Evolutionary conservation across 2,797 vertebrate genomes (phyloP), one percentile per base, ranked within the genome.

Genomic region (Megalops cyprinoides): DNA sequence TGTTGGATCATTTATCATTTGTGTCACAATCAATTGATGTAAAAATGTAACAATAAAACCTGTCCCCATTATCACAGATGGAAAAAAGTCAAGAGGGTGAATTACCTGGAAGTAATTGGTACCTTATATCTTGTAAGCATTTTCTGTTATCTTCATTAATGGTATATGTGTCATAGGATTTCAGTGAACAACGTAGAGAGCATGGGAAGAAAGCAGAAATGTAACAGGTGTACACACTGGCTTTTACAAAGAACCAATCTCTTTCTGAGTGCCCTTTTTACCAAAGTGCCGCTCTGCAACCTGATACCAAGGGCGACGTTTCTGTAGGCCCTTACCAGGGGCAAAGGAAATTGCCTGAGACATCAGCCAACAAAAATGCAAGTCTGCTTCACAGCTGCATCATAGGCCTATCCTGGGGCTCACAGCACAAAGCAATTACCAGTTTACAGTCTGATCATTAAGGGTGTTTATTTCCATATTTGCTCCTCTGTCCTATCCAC

Each of bases 331-430:
- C 91, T 93, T 91, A 92, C 91, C 87, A 88, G 83, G 85, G 86
- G 82, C 79, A 83, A 84, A 90, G 93, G 93, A 93, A 92, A 93
- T 92, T 91, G 90, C 83, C 85, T 85, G 82, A 91, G 93, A 93
- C 91, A 83, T 79, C 73, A 82, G 76, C 75, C 89, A 90, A 89
- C 89, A 91, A 89, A 86, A 82, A 90, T 87, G 86, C 84, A 82
- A 46, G 89, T 92, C 92, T 93, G 91, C 89, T 81, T 86, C 60
- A 85, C 92, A 93, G 91, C 88, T 93, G 92, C 81, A 87, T 86
- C 79, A 84, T 31, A 34, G 74, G 81, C 81, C 82, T 83, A 74
- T 77, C 73, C 82, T 37, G 56, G 18, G 49, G 78, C 78, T 46
- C 37, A 55, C 77, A 83, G 74, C 78, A 65, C 80, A 69, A 76